Percentiles rank a stretch among this genome's conserved stretches.
These are phyloP conservation scores for Leptoteleia sp. DNA, from an alignment of 1,140 invertebrate genomes.

Conservation along the genomic window DNA sequence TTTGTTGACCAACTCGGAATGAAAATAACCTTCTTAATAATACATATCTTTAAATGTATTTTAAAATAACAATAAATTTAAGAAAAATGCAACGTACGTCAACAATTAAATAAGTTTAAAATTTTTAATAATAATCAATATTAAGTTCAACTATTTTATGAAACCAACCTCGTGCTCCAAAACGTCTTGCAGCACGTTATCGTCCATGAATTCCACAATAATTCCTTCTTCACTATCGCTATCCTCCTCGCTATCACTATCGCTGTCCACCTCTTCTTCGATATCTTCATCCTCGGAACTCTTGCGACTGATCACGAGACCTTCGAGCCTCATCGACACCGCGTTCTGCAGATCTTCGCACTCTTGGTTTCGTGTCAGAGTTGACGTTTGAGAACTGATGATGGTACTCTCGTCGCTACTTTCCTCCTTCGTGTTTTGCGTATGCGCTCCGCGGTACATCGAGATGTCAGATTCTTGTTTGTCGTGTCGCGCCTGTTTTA, in stretches of 20 bases:
- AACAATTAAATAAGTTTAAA: too few relatives aligned
- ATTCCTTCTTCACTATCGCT: constrained; percentile 82
- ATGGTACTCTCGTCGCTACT: constrained; percentile 98
- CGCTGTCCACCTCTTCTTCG: constrained; percentile 83
- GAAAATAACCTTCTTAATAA: too few relatives aligned
- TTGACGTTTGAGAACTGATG: constrained; percentile 97
- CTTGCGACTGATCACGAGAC: constrained; percentile 82
- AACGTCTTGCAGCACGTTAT: constrained; percentile 81
- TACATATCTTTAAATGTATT: too few relatives aligned
- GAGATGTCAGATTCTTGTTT: constrained; percentile 82
- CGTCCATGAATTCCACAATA: constrained; percentile 80
- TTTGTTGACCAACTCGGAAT: too few relatives aligned
- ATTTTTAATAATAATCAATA: too few relatives aligned
- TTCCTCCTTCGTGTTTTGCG: constrained; percentile 87
- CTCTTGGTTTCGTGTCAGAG: constrained; percentile 94
- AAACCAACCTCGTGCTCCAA: constrained; percentile 79
- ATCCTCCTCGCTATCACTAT: constrained; percentile 82
- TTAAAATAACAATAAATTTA: too few relatives aligned
- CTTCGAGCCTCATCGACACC: constrained; percentile 83
- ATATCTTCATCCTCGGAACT: constrained; percentile 83
- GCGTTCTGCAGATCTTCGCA: constrained; percentile 82
- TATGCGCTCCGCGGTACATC: constrained; percentile 72
- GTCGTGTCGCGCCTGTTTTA: constrained; percentile 73
- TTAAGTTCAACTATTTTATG: too few relatives aligned
- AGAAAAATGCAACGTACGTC: too few relatives aligned